Evolutionary conservation across 2,797 vertebrate genomes (phyloP).

Genomic region (Chlorospingus flavigularis): DNA sequence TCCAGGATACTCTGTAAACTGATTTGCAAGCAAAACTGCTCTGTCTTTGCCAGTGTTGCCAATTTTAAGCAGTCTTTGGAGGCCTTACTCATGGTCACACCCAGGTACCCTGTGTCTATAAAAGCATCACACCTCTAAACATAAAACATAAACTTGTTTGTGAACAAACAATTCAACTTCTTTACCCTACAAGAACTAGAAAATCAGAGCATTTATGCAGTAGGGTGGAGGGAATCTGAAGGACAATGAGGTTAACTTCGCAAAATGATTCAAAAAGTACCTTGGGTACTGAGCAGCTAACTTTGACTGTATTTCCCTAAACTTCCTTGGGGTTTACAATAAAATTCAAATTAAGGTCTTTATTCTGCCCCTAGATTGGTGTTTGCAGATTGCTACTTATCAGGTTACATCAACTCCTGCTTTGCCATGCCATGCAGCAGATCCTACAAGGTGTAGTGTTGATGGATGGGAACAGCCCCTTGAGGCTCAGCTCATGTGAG

Average conservation of each 20-base stretch:
- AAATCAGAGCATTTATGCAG: background rate
- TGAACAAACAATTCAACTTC: background rate
- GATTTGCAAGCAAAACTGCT: background rate
- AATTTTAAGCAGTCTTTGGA: background rate
- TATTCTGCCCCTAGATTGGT: background rate
- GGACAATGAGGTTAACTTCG: background rate
- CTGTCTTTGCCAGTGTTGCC: background rate
- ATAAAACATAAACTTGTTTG: background rate
- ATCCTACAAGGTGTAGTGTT: background rate
- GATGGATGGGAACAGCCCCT: background rate
- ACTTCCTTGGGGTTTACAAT: background rate
- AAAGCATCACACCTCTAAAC: background rate
- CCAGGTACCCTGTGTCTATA: background rate
- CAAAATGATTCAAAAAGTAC: background rate
- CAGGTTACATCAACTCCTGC: background rate
- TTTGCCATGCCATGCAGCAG: background rate
- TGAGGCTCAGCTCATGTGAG: background rate
- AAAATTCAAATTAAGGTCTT: conserved; percentile 22
- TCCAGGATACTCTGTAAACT: background rate
- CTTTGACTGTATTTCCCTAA: background rate
- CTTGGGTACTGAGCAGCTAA: background rate
- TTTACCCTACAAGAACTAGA: background rate
- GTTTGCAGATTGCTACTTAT: conserved; percentile 10
- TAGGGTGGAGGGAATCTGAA: background rate
- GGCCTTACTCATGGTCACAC: background rate